Percentiles rank a stretch among this genome's conserved stretches.
Conservation (phyloP, 2,113 vertebrate species). For the Lethenteron reissneri region DNA sequence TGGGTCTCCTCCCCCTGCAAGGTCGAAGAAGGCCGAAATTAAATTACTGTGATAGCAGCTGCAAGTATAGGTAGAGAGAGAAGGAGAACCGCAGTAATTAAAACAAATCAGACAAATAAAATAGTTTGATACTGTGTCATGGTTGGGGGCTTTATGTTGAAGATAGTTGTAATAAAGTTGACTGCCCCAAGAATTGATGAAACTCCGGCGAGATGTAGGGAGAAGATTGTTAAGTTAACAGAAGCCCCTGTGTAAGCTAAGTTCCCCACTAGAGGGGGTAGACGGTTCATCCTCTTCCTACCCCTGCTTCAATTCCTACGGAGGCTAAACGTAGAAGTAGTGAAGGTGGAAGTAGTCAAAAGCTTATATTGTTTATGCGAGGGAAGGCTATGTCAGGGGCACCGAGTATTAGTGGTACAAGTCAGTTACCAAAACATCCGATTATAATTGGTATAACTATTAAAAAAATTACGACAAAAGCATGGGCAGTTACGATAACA, state of each 20-base stretch:
- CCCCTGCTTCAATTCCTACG: slow-evolving; percentile 12
- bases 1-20: slow-evolving; percentile 10
- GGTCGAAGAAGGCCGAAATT: slow-evolving; percentile 15
- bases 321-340: slow-evolving; percentile 13
- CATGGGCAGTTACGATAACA: slow-evolving; percentile 6
- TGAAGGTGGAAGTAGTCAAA: slow-evolving; percentile 9
- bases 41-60: slow-evolving; percentile 15
- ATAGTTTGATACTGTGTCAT: slow-evolving; percentile 14
- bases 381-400: neutral
- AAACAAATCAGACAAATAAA: slow-evolving; percentile 12
- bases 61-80: slow-evolving; percentile 11
- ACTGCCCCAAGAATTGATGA: slow-evolving; percentile 13
- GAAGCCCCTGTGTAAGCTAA: slow-evolving; percentile 12
- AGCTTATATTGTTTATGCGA: neutral
- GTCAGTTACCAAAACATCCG: neutral
- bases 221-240: slow-evolving; percentile 13
- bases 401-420: neutral
- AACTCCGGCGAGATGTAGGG: slow-evolving; percentile 6
- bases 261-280: slow-evolving; percentile 7
- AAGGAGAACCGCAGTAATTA: slow-evolving; percentile 13
- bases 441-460: neutral
- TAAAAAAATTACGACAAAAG: neutral
- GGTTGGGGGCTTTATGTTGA: slow-evolving; percentile 16
- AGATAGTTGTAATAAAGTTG: slow-evolving; percentile 16
- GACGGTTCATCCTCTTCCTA: slow-evolving; percentile 15